Percentiles rank a stretch among this genome's conserved stretches.
Evolutionary conservation across 2,797 vertebrate genomes (phyloP).

Genomic region (Hemitrygon akajei): DNA sequence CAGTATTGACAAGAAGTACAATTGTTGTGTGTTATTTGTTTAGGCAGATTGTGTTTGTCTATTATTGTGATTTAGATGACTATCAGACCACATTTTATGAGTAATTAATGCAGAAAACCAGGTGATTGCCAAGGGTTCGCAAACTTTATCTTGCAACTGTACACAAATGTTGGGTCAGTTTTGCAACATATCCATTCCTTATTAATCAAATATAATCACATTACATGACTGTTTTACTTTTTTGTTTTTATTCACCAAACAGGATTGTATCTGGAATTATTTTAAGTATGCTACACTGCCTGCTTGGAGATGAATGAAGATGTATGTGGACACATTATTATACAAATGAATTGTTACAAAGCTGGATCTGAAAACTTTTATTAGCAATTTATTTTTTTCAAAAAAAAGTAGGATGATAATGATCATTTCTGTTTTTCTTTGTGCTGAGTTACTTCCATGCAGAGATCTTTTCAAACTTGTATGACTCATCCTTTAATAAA

Average conservation of each 20-base stretch:
- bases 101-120: no score
- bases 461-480: background rate
- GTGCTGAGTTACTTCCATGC: background rate
- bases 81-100: no score
- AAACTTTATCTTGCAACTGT: no score
- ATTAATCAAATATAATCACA: background rate
- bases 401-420: background rate
- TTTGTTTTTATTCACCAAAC: background rate
- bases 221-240: background rate
- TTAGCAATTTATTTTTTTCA: background rate
- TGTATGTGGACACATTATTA: background rate
- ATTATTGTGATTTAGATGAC: no score
- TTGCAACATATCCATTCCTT: background rate
- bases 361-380: background rate
- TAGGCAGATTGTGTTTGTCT: no score
- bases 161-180: background rate
- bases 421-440: background rate
- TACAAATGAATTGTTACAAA: background rate
- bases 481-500: constrained; percentile 20
- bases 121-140: no score
- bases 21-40: no score
- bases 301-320: constrained; percentile 34
- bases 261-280: background rate
- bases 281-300: constrained; percentile 4
- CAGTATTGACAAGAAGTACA: no score